Evolutionary conservation across 2,113 vertebrate species (phyloP).

Genomic region (Sterrhoptilus dennistouni): DNA sequence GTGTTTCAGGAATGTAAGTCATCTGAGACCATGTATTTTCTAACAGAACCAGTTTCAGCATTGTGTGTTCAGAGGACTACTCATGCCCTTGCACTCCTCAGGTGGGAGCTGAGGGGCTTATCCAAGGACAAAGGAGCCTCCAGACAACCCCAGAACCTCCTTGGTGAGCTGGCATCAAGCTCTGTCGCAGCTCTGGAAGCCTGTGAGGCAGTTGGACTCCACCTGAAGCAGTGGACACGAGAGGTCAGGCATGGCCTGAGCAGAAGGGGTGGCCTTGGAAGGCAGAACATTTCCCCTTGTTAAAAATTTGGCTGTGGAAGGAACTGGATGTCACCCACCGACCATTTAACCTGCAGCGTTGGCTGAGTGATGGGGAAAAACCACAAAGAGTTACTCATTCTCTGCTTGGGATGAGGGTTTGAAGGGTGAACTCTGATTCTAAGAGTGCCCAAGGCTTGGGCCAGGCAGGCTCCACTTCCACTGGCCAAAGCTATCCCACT

Average conservation of each 20-base stretch:
- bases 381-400: neutral
- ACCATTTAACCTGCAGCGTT: fast-evolving
- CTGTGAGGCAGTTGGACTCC: neutral
- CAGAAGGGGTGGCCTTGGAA: neutral
- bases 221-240: neutral
- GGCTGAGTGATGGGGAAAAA: neutral
- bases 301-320: neutral
- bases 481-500: neutral
- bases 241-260: neutral
- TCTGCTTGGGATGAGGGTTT: neutral
- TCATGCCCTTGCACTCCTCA: fast-evolving
- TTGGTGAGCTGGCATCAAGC: neutral
- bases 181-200: neutral
- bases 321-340: neutral
- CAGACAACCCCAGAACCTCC: neutral
- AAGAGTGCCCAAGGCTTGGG: neutral
- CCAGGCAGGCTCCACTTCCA: neutral
- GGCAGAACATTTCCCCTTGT: neutral
- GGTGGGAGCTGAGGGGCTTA: neutral
- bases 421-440: neutral
- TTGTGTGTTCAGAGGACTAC: neutral
- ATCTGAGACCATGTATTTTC: constrained; percentile 34
- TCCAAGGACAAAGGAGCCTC: neutral
- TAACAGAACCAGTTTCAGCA: constrained; percentile 40
- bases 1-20: constrained; percentile 49